Base-by-base conservation (phyloP, 2,888 invertebrate species). In the Sphaerophoria taeniata region DNA sequence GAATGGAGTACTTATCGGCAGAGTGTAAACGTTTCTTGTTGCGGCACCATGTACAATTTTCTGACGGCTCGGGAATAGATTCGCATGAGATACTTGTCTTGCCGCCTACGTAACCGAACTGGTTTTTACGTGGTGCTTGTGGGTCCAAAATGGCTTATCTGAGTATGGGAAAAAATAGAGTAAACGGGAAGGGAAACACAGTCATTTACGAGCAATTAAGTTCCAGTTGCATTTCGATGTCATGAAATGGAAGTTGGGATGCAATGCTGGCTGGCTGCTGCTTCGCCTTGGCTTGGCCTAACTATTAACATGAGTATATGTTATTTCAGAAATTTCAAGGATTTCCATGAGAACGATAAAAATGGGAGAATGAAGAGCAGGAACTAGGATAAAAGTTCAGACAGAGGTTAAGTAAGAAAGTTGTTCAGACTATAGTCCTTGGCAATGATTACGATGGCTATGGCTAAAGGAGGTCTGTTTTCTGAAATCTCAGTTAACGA, bases 1-100 rank as follows among this genome's bases (percentile, higher is more conserved):
- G 89, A 81, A 92, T 90, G 77, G 87, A 88, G 88, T 91, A 89
- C 87, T 90, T 88, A 75, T 90, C 89, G 83, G 24, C 24, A 2
- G 90, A 90, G 88, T 90, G 89, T 79, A 91, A 73, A 55, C 90
- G 88, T 87, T 91, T 90, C 63, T 88, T 88, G 78, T 90, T 89
- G 72, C 90, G 91, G 71, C 89, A 89, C 94, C 94, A 94, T 63
- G 92, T 92, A 87, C 94, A 94, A 63, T 91, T 92, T n/a, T 94
- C 93, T 14, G 92, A 91, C 0, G 94, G 94, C 88, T 93, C 93
- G 5, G 93, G 93, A 82, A 93, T 92, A 70, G 93, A 94, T 88
- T 93, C 91, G 90, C 95, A 95, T 12, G 93, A 93, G 78, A 95
- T 91, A 89, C 94, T 94, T 3, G 93, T 93, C 39, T 90, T 91